Percentiles rank a stretch among this genome's conserved stretches.
phyloP scores from a whole-genome alignment of 2,888 invertebrate species.

The Zaprionus obscuricornis region DNA sequence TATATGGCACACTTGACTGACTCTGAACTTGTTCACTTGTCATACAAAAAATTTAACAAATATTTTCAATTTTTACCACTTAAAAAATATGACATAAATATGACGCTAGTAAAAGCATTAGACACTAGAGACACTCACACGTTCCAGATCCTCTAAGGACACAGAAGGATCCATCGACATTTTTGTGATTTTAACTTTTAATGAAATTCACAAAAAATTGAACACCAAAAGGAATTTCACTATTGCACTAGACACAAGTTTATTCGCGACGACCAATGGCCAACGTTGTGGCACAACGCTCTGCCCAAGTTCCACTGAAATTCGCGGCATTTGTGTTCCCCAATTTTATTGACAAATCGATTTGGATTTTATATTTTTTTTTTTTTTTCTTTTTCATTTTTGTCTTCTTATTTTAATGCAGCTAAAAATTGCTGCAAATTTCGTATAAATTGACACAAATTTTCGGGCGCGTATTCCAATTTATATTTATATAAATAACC shows the following conservation, averaged over 20 bases:
- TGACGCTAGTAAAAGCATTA: too few species aligned
- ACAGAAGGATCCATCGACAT: slow-evolving; percentile 81
- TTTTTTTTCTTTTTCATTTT: slow-evolving; percentile 17
- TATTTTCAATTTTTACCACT: too few species aligned
- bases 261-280: slow-evolving; percentile 39
- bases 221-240: neutral
- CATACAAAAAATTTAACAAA: too few species aligned
- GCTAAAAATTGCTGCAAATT: slow-evolving; percentile 52
- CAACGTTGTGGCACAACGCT: slow-evolving; percentile 65
- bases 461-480: slow-evolving; percentile 39
- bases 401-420: slow-evolving; percentile 36
- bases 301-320: slow-evolving; percentile 78
- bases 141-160: slow-evolving; percentile 80
- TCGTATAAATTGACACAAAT: slow-evolving; percentile 71
- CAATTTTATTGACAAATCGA: slow-evolving; percentile 81
- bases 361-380: slow-evolving; percentile 57
- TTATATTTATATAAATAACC: slow-evolving; percentile 66
- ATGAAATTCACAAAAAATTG: neutral
- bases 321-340: slow-evolving; percentile 49
- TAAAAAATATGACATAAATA: too few species aligned
- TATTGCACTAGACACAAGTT: slow-evolving; percentile 6
- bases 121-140: slow-evolving; percentile 69
- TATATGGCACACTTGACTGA: too few species aligned
- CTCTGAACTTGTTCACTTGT: too few species aligned
- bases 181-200: slow-evolving; percentile 25